Base-by-base conservation (phyloP, 2,113 vertebrate species). In the Leiothrix lutea region DNA sequence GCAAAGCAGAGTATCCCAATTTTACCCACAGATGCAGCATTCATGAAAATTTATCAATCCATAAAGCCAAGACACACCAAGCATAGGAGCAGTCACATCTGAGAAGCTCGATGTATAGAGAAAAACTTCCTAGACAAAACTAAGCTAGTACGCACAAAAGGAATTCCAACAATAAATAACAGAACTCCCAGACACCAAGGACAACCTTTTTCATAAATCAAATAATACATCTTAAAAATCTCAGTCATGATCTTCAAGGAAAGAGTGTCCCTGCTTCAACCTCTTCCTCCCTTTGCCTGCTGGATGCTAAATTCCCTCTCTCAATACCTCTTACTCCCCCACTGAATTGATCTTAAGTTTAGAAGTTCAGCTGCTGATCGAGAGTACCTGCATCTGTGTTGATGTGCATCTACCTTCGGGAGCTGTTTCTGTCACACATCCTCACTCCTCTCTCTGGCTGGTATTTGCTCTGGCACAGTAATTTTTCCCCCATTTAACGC, bases 51-150 rank as follows among this genome's bases (percentile, higher is more conserved):
- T 62, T 61, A 85, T 17, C 31, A 35, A 65, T 33, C 69, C 4
- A 11, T 69, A 58, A 79, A 66, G 36, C 8, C 57, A 79, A 67
- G 51, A 51, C 33, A 71, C 5, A 7, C 36, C 48, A 64, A 71
- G 28, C 44, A 57, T 1, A 56, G 24, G 8, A 53, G 22, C 1
- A 78, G 17, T 67, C 56, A 47, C 24, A 62, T 71, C 35, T 89
- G 73, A 79, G 38, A 87, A 26, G 15, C 42, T 60, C 70, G 64
- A 6, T 0, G 0, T 14, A n/a, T 0, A 45, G 4, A 60, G 51
- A 54, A 89, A 91, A 89, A 42, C 6, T 60, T 81, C 31, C 14
- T 24, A 85, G 47, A 71, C 17, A 73, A 62, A 89, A 81, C 12
- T 56, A 66, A 74, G 14, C 21, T 66, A 50, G 23, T 36, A 25